Evolutionary conservation across 2,113 vertebrate genomes (phyloP).

Genomic region (Rhipidura dahli): DNA sequence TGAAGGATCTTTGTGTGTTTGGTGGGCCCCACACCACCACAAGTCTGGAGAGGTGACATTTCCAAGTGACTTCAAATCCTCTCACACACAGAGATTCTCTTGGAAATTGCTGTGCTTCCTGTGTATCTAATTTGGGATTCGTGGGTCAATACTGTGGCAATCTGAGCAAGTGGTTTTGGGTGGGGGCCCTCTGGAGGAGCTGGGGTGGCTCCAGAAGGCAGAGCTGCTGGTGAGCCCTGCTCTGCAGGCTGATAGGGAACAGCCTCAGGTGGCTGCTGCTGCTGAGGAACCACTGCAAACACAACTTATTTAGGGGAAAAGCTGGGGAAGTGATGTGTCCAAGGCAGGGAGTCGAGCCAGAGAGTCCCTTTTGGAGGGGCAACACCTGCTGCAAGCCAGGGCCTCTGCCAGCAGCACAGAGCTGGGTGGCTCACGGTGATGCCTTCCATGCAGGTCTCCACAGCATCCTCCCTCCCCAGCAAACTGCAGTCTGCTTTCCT

Average conservation of each 20-base stretch:
- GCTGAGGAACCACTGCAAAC: not conserved
- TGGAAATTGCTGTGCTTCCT: not conserved
- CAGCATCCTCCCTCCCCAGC: not conserved
- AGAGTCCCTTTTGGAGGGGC: not conserved
- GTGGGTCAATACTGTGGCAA: not conserved
- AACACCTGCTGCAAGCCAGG: not conserved
- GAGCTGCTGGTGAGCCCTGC: not conserved
- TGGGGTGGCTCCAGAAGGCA: not conserved
- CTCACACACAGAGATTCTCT: not conserved
- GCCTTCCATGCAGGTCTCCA: not conserved
- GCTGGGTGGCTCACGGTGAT: not conserved
- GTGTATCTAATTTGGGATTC: not conserved
- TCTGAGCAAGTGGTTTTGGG: not conserved
- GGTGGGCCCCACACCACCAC: not conserved
- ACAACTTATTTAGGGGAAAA: not conserved
- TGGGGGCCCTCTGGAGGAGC: rapidly evolving
- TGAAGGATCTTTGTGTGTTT: not conserved
- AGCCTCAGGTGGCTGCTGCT: not conserved
- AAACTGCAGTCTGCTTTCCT: not conserved
- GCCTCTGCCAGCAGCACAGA: rapidly evolving
- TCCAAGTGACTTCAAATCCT: not conserved
- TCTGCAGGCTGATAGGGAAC: not conserved
- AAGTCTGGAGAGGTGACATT: not conserved
- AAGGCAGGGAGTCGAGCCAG: not conserved
- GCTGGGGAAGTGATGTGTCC: not conserved